Conservation (phyloP, 2,888 invertebrate species). For the Calliphora vomitoria region DNA sequence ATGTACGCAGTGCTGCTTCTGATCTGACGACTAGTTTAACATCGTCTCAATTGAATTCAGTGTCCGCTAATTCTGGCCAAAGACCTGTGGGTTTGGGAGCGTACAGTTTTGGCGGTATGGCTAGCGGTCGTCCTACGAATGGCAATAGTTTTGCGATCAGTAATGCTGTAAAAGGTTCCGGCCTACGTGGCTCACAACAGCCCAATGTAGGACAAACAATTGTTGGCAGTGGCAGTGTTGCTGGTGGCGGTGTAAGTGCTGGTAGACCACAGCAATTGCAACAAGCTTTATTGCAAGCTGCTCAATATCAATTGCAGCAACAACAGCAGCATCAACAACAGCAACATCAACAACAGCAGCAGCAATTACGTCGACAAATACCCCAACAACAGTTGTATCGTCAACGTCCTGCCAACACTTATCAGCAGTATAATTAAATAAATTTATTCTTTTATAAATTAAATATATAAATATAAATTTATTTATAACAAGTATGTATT, state of each 20-base stretch:
- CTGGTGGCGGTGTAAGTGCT: constrained; percentile 25
- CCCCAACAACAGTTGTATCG: constrained; percentile 67
- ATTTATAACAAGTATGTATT: neutral
- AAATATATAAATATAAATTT: neutral
- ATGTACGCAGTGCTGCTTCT: constrained; percentile 41
- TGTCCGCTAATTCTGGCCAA: constrained; percentile 25
- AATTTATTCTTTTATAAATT: neutral
- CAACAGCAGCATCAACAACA: constrained; percentile 39
- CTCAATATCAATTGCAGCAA: constrained; percentile 68
- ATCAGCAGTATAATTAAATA: constrained; percentile 64
- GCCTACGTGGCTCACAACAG: constrained; percentile 16
- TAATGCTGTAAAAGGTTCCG: constrained; percentile 42
- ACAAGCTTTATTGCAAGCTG: constrained; percentile 66
- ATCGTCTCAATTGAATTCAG: constrained; percentile 41
- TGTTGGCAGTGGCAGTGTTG: constrained; percentile 56
- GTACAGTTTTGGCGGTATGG: constrained; percentile 74
- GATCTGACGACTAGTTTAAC: constrained; percentile 46
- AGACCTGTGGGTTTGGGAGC: constrained; percentile 69
- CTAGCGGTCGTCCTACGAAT: constrained; percentile 75
- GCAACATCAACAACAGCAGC: constrained; percentile 44
- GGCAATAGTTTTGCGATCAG: constrained; percentile 74
- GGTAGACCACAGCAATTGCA: constrained; percentile 66
- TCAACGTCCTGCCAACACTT: constrained; percentile 59
- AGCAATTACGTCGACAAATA: constrained; percentile 50
- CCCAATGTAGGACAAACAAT: constrained; percentile 42